Evolutionary conservation across 2,113 vertebrate genomes (phyloP).

Genomic region (Rhadina sibilatrix): DNA sequence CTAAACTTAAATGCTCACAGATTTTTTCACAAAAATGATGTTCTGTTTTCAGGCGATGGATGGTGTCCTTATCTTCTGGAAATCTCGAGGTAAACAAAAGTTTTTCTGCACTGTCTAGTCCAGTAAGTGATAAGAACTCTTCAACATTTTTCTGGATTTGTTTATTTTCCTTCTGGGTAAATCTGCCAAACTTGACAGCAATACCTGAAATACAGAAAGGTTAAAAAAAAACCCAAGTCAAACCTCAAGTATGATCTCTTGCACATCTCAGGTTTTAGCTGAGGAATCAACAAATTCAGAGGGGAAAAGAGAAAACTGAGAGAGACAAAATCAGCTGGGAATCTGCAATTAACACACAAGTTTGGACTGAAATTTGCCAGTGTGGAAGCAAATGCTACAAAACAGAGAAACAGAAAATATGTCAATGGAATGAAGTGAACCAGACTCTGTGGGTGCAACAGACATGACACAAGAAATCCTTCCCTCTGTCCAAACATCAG

Average conservation of each 20-base stretch:
- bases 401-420: neutral
- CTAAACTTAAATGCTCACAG: constrained; percentile 47
- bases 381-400: neutral
- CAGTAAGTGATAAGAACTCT: constrained; percentile 64
- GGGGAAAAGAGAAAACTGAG: neutral
- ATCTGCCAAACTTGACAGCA: constrained; percentile 71
- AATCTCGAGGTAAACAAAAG: constrained; percentile 69
- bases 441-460: neutral
- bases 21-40: constrained; percentile 66
- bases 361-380: neutral
- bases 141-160: constrained; percentile 69
- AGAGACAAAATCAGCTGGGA: neutral
- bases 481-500: neutral
- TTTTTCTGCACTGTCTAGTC: constrained; percentile 73
- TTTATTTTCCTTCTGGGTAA: constrained; percentile 73
- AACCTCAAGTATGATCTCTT: neutral
- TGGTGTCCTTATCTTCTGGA: constrained; percentile 50
- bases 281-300: neutral
- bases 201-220: constrained; percentile 51
- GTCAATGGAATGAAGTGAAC: neutral
- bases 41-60: constrained; percentile 58
- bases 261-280: neutral
- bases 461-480: neutral
- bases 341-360: neutral
- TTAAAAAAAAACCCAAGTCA: neutral